Percentiles rank a stretch among this genome's conserved stretches.
Evolutionary conservation across 1,140 invertebrate genomes (phyloP).

Genomic region (Aleiodes sp.): DNA sequence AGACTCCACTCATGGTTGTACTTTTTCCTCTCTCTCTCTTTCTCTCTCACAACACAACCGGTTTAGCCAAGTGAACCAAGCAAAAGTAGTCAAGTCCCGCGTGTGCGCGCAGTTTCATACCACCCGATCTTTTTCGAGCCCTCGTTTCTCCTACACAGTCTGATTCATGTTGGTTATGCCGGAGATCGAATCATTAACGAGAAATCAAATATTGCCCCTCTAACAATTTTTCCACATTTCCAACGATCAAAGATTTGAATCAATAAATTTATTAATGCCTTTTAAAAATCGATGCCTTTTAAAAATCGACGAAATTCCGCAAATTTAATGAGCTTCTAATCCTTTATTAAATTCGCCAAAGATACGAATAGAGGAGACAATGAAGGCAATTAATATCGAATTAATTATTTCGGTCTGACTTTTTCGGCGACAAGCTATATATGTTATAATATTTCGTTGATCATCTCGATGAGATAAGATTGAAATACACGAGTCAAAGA

Average conservation of each 20-base stretch:
- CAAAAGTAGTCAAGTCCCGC: slow-evolving; percentile 22
- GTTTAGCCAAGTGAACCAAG: background rate
- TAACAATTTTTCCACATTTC: slow-evolving; percentile 34
- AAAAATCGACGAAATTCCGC: no score
- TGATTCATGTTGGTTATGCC: slow-evolving; percentile 36
- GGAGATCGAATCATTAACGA: slow-evolving; percentile 50
- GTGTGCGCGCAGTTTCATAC: slow-evolving; percentile 40
- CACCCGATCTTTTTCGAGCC: slow-evolving; percentile 28
- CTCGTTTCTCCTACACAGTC: slow-evolving; percentile 4
- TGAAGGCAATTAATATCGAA: slow-evolving; percentile 21
- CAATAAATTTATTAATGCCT: no score
- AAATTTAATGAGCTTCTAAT: no score
- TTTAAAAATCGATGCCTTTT: no score
- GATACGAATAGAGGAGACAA: no score
- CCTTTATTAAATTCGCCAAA: no score
- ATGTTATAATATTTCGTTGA: slow-evolving; percentile 20
- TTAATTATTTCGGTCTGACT: slow-evolving; percentile 11
- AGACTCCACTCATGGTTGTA: background rate
- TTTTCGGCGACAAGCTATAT: slow-evolving; percentile 2
- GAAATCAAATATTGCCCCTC: slow-evolving; percentile 48
- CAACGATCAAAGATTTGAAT: no score
- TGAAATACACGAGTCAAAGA: slow-evolving; percentile 23
- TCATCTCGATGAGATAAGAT: slow-evolving; percentile 18
- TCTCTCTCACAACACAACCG: background rate
- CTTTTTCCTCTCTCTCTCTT: background rate